Conservation (phyloP, 37 sponge, comb jelly and placozoan species). For the Halisarca cf. caerulea region DNA sequence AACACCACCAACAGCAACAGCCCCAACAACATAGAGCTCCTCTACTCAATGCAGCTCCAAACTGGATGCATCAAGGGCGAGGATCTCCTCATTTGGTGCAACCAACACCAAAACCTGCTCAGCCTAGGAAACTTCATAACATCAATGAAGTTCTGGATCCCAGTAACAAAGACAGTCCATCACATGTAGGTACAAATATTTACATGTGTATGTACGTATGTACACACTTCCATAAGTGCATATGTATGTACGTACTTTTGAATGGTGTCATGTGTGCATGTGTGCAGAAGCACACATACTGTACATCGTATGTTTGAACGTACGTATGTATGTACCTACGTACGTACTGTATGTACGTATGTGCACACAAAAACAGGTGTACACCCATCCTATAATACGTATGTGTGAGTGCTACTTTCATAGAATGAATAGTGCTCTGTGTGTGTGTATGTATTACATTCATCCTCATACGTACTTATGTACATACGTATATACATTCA, state of each 20-base stretch:
- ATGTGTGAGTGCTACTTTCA: too few relatives aligned
- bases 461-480: too few relatives aligned
- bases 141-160: conserved; percentile 17
- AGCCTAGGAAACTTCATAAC: background rate
- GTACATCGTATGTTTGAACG: background rate
- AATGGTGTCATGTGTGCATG: background rate
- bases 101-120: background rate
- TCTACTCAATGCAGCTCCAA: too few relatives aligned
- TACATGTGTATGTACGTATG: background rate
- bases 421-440: too few relatives aligned
- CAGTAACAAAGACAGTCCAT: conserved; percentile 5
- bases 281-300: background rate
- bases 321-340: background rate
- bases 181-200: background rate
- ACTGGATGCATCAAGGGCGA: too few relatives aligned
- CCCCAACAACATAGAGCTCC: too few relatives aligned
- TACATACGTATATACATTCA: too few relatives aligned
- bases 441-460: too few relatives aligned
- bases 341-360: conserved; percentile 6
- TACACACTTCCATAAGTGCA: too few relatives aligned
- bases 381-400: background rate
- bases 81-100: too few relatives aligned
- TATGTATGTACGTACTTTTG: background rate
- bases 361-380: background rate
- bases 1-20: too few relatives aligned